Conservation (phyloP, 2,888 invertebrate species). For the Cyclophora albipunctata region DNA sequence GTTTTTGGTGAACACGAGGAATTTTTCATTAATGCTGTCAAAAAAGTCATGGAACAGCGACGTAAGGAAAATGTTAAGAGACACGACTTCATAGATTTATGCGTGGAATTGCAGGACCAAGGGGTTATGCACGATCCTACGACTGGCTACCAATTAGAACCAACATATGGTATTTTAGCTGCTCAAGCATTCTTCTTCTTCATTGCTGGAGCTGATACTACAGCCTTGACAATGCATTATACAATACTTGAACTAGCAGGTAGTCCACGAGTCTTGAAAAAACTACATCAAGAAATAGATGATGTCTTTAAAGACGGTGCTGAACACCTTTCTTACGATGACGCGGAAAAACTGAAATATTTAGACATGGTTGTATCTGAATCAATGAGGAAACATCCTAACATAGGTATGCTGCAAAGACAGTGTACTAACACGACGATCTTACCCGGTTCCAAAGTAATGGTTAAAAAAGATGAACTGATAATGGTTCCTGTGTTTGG, state of each 20-base stretch:
- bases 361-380: constrained; percentile 54
- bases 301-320: constrained; percentile 9
- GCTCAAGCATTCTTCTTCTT: constrained; percentile 31
- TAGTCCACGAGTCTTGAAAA: not conserved
- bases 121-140: constrained; percentile 33
- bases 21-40: constrained; percentile 43
- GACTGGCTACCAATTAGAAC: constrained; percentile 36
- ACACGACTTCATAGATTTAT: constrained; percentile 47
- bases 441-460: constrained; percentile 34
- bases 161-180: constrained; percentile 30
- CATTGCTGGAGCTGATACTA: constrained; percentile 23
- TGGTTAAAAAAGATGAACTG: constrained; percentile 31
- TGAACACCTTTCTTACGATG: constrained; percentile 38
- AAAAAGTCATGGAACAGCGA: constrained; percentile 32
- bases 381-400: constrained; percentile 46
- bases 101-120: constrained; percentile 34
- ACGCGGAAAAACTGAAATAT: constrained; percentile 45
- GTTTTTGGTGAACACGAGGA: constrained; percentile 36
- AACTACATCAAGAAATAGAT: constrained; percentile 4
- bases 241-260: constrained; percentile 1
- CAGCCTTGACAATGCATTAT: not conserved
- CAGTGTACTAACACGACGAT: constrained; percentile 36
- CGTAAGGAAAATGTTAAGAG: constrained; percentile 30
- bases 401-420: constrained; percentile 40
- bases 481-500: constrained; percentile 37